phyloP scores from a whole-genome alignment of 2,113 vertebrate species.

The Tyto alba region DNA sequence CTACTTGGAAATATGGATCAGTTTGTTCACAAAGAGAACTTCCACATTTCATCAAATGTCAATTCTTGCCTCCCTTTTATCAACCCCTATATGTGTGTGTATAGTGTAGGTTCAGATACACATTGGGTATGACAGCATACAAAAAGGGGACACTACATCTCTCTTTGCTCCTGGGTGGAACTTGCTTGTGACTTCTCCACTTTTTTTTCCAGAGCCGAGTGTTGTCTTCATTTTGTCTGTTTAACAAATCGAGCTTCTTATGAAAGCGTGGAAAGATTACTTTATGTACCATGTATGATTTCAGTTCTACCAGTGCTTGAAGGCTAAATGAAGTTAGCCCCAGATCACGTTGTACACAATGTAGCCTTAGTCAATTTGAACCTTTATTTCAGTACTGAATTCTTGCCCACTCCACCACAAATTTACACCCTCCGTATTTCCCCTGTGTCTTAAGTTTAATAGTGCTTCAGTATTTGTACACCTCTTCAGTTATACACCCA shows the following conservation, averaged over 20 bases:
- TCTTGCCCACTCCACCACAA: neutral
- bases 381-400: neutral
- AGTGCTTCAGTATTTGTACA: neutral
- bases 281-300: neutral
- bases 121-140: neutral
- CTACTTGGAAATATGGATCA: neutral
- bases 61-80: neutral
- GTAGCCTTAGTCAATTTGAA: accelerated
- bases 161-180: neutral
- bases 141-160: neutral
- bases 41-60: neutral
- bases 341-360: neutral
- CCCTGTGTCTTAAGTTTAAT: neutral
- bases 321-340: neutral
- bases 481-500: neutral
- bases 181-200: neutral
- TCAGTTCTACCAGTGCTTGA: neutral
- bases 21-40: neutral
- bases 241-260: neutral
- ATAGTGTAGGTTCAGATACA: neutral
- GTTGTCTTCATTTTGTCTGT: neutral
- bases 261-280: neutral
- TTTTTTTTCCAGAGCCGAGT: neutral
- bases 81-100: neutral
- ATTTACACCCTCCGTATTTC: neutral